Base-by-base conservation (phyloP, 2,113 vertebrate genomes). In the Ameiurus melas region DNA sequence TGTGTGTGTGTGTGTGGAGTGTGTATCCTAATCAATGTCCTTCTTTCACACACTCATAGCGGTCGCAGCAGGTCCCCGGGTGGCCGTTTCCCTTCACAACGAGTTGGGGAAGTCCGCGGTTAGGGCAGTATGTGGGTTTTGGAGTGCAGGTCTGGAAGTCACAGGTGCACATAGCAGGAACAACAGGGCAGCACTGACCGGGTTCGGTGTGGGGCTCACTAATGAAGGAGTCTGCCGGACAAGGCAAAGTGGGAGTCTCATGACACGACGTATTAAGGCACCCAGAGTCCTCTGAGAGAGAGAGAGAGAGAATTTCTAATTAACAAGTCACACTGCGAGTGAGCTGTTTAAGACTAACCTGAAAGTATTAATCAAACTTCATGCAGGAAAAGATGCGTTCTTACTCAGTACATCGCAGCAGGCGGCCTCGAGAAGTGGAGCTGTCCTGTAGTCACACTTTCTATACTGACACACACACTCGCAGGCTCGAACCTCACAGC, bases 351-450 rank as follows among this genome's bases (percentile, higher is more conserved):
- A n/a, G 64, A n/a, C 27, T n/a, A 66, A 66, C 27, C 27, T n/a
- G 10, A 66, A 66, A n/a, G 3, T 27, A 60, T 60, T 60, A 60
- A 60, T 22, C 22, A 43, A 20, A 51, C 27, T 51, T 2, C 1
- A 0, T 78, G 39, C 13, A 51, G 43, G 3, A 51, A 51, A 83
- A 60, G 19, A 30, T 27, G 66, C 10, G 3, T 75, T 73, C 86
- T 85, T 47, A 90, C 89, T 36, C n/a, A 90, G 75, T 12, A 79
- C 19, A 4, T 81, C 43, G 22, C 86, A 83, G 66, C 89, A 89
- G 25, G 6, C 82, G 0, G 64, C 43, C n/a, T 84, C 81, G 14
- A 64, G 25, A 5, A 85, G 78, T 19, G 51, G 71, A n/a, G 36
- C 57, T 4, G 0, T 30, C 1, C 22, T 19, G 19, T 57, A 27